Percentiles rank a stretch among this genome's conserved stretches.
Conservation (phyloP, 1,140 invertebrate genomes). For the Brachionus rubens region DNA sequence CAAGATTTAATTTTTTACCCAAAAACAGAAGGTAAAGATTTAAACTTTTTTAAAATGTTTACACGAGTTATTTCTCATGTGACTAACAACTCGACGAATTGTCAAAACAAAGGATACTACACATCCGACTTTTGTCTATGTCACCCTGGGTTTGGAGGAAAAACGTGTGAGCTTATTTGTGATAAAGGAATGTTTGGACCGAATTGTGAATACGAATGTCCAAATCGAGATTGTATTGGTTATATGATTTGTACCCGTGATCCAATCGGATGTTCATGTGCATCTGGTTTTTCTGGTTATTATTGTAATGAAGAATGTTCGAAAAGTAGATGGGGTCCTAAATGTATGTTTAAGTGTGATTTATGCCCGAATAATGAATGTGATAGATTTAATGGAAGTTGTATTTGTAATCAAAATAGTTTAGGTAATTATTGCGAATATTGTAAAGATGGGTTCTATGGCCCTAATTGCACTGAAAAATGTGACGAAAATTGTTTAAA, state of each 20-base stretch:
- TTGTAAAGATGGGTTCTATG: constrained; percentile 18
- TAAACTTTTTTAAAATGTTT: constrained; percentile 38
- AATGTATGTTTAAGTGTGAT: neutral
- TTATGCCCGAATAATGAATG: neutral
- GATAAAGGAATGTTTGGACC: neutral
- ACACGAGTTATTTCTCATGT: neutral
- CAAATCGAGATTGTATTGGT: neutral
- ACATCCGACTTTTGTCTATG: neutral
- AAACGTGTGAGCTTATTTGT: neutral
- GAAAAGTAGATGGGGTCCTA: constrained; percentile 11
- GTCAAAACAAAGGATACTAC: neutral
- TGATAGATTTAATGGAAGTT: constrained; percentile 23
- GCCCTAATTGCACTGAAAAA: neutral
- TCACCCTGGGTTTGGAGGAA: neutral
- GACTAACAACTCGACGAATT: neutral
- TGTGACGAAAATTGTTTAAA: neutral
- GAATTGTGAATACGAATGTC: constrained; percentile 24
- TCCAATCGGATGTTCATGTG: constrained; percentile 16
- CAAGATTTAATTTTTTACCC: constrained; percentile 25
- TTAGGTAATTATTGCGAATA: neutral
- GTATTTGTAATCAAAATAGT: neutral
- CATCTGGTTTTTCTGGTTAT: neutral
- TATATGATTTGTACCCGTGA: constrained; percentile 4
- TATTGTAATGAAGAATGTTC: constrained; percentile 20
- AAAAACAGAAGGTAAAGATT: constrained; percentile 6